Percentiles rank a stretch among this genome's conserved stretches.
Conservation (phyloP, 2,888 invertebrate genomes). For the Epirrhoe tristata region DNA sequence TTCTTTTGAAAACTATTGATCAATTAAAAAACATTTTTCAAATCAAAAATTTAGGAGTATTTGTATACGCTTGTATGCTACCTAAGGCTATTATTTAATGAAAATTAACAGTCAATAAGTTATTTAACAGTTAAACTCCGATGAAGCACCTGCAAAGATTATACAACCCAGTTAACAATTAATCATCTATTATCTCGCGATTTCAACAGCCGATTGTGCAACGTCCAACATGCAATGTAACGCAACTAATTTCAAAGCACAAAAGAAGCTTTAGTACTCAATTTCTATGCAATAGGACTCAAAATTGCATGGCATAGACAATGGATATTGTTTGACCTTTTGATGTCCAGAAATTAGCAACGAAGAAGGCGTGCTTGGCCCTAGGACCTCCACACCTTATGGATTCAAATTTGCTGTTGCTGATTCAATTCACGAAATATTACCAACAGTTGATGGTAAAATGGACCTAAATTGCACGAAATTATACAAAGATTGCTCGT, state of each 20-base stretch:
- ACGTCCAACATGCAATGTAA: conserved; percentile 24
- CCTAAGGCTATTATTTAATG: neutral
- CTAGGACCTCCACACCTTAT: conserved; percentile 35
- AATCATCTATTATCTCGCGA: conserved; percentile 31
- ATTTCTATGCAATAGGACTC: conserved; percentile 1
- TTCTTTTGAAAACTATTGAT: too few relatives aligned
- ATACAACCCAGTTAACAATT: conserved; percentile 32
- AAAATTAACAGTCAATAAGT: neutral
- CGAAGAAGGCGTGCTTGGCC: conserved; percentile 39
- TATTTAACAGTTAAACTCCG: neutral
- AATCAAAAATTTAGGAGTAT: too few relatives aligned
- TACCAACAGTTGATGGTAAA: conserved; percentile 3
- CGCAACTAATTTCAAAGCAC: conserved; percentile 42
- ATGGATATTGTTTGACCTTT: conserved; percentile 50
- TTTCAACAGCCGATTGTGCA: conserved; percentile 35
- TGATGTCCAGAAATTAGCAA: conserved; percentile 57
- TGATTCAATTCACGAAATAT: conserved; percentile 2
- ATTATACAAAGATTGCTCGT: neutral
- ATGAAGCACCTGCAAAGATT: conserved; percentile 31
- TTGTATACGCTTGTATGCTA: too few relatives aligned
- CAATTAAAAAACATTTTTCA: too few relatives aligned
- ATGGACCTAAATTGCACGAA: neutral
- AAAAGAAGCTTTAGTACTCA: conserved; percentile 9
- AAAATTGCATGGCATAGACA: conserved; percentile 1
- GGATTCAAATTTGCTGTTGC: conserved; percentile 9